Evolutionary conservation across 2,888 invertebrate genomes (phyloP), one percentile per base, ranked within the genome.

Genomic region (Argynnis bischoffii): DNA sequence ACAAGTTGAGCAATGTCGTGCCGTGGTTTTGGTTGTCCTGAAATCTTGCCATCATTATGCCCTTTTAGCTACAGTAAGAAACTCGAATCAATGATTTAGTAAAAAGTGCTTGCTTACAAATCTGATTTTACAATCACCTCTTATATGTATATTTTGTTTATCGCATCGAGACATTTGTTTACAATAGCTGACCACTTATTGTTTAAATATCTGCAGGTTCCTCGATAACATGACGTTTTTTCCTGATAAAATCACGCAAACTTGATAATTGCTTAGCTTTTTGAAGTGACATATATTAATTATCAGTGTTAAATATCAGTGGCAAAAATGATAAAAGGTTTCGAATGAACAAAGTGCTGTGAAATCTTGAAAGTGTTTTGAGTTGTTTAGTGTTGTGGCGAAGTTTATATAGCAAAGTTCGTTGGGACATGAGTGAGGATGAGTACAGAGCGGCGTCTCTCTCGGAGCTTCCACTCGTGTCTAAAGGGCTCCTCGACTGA

Each of bases 391-490:
- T 66, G 68, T 55, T 75, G 80, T 80, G 76, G 74, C 77, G 78
- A 73, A 74, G 76, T 71, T 64, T 47, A 63, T 63, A 69, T 54
- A 66, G 60, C 78, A 79, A 71, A 77, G 79, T 74, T 79, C 77
- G 74, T 78, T 74, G 78, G 86, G 91, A 89, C 81, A 91, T 92
- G 92, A 82, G 80, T 85, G 85, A 90, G 76, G 77, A 93, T 93
- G 93, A 93, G 93, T 77, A 92, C 93, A 81, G 93, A 93, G 81
- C 88, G 94, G 73, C 93, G 95, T 70, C 92, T 95, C 74, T 95
- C 95, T 60, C 93, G 95, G 82, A 95, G 95, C 81, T 95, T 95
- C 84, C 95, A 95, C 88, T 95, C 95, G 71, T 95, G 95, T 79
- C 90, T 95, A 76, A 94, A 95, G 76, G 95, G 95, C 50, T 93